Evolutionary conservation across 1,140 invertebrate species (phyloP), one percentile per base, ranked within the genome.

Genomic region (Lordiphosa mommai): DNA sequence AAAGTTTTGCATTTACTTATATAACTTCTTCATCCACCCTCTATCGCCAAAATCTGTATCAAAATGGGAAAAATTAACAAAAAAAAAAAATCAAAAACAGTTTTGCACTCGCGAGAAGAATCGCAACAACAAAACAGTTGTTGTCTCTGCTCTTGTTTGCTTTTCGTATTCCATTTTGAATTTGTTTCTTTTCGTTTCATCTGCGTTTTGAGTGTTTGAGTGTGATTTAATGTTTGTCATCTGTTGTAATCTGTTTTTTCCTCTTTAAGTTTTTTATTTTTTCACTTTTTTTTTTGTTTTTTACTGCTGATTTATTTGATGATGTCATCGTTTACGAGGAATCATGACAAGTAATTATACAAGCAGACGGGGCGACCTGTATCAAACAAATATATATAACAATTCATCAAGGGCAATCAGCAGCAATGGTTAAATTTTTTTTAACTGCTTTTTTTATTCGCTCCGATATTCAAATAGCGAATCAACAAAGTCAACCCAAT

Each of bases 281-380:
- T 33, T n/a, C n/a, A n/a, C n/a, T n/a, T n/a, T n/a, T 33, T 23
- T 20, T 30, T 29, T 8, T 2, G 23, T 16, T 5, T n/a, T n/a
- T n/a, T n/a, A n/a, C 9, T 6, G 44, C 16, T 47, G 27, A 32
- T 32, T 32, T 20, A 14, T 13, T 6, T 13, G 46, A 55, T 72
- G 69, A 73, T 73, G 70, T 73, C 70, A 73, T 73, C 70, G 27
- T 61, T 23, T 67, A 49, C 55, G 47, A 46, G 65, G 63, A 67
- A 68, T 50, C 41, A 53, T 16, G 13, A 32, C 16, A 32, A 59
- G 64, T 40, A 68, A 68, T 68, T 68, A 68, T 68, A 67, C 63
- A 67, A 67, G 44, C 61, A 57, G 46, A 53, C 44, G 43, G 1
- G 16, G 5, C 20, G 5, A 23, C 20, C 20, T 23, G 20, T 5